phyloP scores from a whole-genome alignment of 2,888 invertebrate genomes.

The Blastobasis adustella region DNA sequence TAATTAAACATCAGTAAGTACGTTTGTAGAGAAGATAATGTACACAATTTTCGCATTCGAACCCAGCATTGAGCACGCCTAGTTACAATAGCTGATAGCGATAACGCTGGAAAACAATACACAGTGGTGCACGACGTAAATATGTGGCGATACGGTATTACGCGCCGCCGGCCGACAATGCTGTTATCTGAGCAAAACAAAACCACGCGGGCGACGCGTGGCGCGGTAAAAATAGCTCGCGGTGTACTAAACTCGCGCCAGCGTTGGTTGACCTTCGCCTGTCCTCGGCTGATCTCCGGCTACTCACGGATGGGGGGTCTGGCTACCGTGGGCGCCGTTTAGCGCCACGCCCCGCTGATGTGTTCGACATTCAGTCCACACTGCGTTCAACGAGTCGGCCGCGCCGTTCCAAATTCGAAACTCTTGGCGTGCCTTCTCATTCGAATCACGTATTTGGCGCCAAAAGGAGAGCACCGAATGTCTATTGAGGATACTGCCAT shows the following conservation, averaged over 20 bases:
- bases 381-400: slow-evolving; percentile 11
- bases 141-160: slow-evolving; percentile 39
- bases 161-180: slow-evolving; percentile 23
- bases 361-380: slow-evolving; percentile 14
- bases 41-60: background rate
- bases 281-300: slow-evolving; percentile 11
- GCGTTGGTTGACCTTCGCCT: slow-evolving; percentile 24
- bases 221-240: slow-evolving; percentile 54
- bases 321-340: slow-evolving; percentile 17
- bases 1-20: slow-evolving; percentile 39
- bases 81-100: slow-evolving; percentile 29
- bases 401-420: slow-evolving; percentile 37
- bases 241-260: slow-evolving; percentile 33
- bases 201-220: slow-evolving; percentile 62
- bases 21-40: slow-evolving; percentile 31
- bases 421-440: slow-evolving; percentile 35
- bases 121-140: slow-evolving; percentile 46
- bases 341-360: slow-evolving; percentile 54
- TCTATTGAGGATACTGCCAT: too few relatives aligned
- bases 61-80: slow-evolving; percentile 22
- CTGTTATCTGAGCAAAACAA: slow-evolving; percentile 60
- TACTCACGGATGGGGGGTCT: slow-evolving; percentile 23
- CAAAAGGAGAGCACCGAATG: too few relatives aligned
- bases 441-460: background rate
- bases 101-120: slow-evolving; percentile 39